phyloP scores from a whole-genome alignment of 2,797 vertebrate genomes.

The Brachyrhaphis roseni region DNA sequence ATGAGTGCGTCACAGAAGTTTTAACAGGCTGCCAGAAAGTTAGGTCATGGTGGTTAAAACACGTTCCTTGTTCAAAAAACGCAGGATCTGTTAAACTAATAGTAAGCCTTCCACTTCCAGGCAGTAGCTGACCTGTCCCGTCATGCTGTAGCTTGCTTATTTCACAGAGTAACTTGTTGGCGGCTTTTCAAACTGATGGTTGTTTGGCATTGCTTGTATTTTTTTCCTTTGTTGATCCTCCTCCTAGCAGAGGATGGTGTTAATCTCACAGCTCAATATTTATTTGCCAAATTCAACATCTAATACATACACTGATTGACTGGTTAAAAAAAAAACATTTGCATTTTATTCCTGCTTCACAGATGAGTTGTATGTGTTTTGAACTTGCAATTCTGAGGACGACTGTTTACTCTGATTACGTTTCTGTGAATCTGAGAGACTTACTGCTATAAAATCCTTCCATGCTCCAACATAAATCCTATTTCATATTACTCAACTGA shows the following conservation, averaged over 20 bases:
- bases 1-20: conserved; percentile 1
- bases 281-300: background rate
- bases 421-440: background rate
- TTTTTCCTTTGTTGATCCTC: background rate
- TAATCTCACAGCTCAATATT: background rate
- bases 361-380: background rate
- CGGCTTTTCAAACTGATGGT: background rate
- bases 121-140: conserved; percentile 39
- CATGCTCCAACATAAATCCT: conserved; percentile 5
- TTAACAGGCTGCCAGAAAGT: background rate
- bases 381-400: background rate
- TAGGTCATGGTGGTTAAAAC: conserved; percentile 6
- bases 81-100: conserved; percentile 21
- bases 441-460: background rate
- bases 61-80: conserved; percentile 3
- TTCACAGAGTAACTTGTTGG: background rate
- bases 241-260: background rate
- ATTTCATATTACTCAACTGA: conserved; percentile 34
- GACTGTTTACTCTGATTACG: background rate
- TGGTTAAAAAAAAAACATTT: background rate
- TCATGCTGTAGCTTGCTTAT: conserved; percentile 34
- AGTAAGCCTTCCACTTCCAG: conserved; percentile 50
- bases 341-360: background rate
- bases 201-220: background rate
- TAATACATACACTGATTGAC: background rate